Conservation (phyloP, 1,140 invertebrate genomes). For the Pogonus chalceus region DNA sequence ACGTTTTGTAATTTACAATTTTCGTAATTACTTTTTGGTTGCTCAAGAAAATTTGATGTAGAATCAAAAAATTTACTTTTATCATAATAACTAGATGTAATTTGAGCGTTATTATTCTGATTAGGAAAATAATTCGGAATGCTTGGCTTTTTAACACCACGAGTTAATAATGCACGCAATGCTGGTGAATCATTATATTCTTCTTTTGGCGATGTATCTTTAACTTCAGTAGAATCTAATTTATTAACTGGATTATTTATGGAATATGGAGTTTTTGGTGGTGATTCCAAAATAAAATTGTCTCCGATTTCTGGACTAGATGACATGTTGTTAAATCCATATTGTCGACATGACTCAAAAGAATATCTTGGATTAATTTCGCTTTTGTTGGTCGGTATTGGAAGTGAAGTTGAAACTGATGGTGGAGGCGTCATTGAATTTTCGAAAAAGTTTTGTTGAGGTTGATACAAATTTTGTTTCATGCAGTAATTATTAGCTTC, state of each 20-base stretch:
- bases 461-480: not conserved
- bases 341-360: not conserved
- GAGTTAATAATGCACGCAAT: constrained; percentile 38
- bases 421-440: not conserved
- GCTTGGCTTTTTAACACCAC: constrained; percentile 31
- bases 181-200: constrained; percentile 31
- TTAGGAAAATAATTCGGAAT: constrained; percentile 10
- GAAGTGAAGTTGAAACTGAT: not conserved
- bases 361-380: not conserved
- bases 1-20: not conserved
- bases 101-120: not conserved
- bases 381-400: not conserved
- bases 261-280: constrained; percentile 7
- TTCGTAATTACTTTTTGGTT: not conserved
- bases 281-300: constrained; percentile 6
- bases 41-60: not conserved
- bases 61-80: not conserved
- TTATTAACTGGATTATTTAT: not conserved
- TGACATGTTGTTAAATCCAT: not conserved
- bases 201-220: constrained; percentile 4
- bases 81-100: not conserved
- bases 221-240: not conserved
- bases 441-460: not conserved
- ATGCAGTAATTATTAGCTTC: not conserved
- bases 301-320: not conserved